Percentiles rank a stretch among this genome's conserved stretches.
These are phyloP conservation scores for Rhinogobius similis DNA, from an alignment of 2,113 vertebrate genomes.

Conservation along the genomic window DNA sequence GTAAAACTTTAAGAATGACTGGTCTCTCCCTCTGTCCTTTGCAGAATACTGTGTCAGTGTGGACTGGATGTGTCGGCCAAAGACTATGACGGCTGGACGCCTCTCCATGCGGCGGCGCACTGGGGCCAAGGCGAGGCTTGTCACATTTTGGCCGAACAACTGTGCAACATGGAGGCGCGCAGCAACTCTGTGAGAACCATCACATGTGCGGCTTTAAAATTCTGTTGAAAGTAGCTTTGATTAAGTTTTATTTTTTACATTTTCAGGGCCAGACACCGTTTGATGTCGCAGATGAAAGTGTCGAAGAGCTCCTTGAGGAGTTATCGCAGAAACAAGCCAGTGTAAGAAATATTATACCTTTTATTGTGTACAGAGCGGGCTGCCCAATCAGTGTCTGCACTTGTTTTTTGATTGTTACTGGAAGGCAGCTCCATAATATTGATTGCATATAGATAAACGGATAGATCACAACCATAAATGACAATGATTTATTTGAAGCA, in stretches of 20 bases:
- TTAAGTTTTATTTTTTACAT: background rate
- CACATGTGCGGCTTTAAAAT: background rate
- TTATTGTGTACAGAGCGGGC: background rate
- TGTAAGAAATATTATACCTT: conserved; percentile 63
- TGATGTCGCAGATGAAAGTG: conserved; percentile 87
- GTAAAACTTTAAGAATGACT: background rate
- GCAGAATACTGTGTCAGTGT: conserved; percentile 90
- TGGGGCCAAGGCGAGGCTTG: conserved; percentile 94
- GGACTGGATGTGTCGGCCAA: conserved; percentile 86
- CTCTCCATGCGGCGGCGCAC: conserved; percentile 91
- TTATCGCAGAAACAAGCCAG: conserved; percentile 84
- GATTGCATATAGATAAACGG: background rate
- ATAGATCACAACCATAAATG: background rate
- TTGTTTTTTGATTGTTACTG: background rate
- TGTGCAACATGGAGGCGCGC: conserved; percentile 91
- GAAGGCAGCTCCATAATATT: background rate
- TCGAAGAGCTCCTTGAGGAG: conserved; percentile 82
- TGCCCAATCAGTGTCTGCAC: background rate
- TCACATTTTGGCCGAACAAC: conserved; percentile 86
- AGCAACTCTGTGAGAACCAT: conserved; percentile 86
- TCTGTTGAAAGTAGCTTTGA: background rate
- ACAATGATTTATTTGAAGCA: background rate
- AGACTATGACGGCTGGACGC: conserved; percentile 93
- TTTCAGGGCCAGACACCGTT: conserved; percentile 87
- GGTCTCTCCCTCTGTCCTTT: background rate